A percentile compares a stretch with the other conserved stretches of the same genome.
Conservation (phyloP, 2,113 vertebrate species). For the Pteropus alecto region DNA sequence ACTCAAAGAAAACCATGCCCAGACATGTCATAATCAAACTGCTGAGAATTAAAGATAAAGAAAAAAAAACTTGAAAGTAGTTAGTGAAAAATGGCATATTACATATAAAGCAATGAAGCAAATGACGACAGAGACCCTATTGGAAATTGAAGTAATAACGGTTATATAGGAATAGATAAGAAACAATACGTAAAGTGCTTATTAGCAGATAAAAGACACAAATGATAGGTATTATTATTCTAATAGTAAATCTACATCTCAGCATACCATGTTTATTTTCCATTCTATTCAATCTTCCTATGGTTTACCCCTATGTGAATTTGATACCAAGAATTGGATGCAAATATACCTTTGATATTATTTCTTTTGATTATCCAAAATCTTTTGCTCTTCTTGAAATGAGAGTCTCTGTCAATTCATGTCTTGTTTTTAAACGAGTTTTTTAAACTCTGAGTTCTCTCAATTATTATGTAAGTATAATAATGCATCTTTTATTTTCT, state of each 20-base stretch:
- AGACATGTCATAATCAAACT: not conserved
- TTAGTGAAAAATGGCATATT: not conserved
- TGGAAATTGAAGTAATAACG: not conserved
- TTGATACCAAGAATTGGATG: not conserved
- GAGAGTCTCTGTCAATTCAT: not conserved
- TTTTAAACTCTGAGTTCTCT: not conserved
- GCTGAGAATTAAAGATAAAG: not conserved
- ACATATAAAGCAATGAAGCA: not conserved
- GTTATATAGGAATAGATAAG: not conserved
- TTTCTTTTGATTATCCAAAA: not conserved
- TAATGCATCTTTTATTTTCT: not conserved
- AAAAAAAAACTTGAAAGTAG: slow-evolving; percentile 21
- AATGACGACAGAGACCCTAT: not conserved
- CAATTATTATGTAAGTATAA: not conserved
- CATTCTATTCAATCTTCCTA: not conserved
- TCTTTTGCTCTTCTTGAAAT: slow-evolving; percentile 24
- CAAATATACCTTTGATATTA: not conserved
- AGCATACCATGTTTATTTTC: not conserved
- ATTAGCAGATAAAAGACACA: not conserved
- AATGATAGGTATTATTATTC: not conserved
- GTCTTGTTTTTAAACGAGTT: not conserved
- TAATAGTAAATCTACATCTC: not conserved
- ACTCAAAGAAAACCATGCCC: not conserved
- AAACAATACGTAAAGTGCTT: not conserved
- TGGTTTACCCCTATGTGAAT: not conserved